Evolutionary conservation across 2,888 invertebrate genomes (phyloP), one percentile per base, ranked within the genome.

Genomic region (Pyrrhia umbra): DNA sequence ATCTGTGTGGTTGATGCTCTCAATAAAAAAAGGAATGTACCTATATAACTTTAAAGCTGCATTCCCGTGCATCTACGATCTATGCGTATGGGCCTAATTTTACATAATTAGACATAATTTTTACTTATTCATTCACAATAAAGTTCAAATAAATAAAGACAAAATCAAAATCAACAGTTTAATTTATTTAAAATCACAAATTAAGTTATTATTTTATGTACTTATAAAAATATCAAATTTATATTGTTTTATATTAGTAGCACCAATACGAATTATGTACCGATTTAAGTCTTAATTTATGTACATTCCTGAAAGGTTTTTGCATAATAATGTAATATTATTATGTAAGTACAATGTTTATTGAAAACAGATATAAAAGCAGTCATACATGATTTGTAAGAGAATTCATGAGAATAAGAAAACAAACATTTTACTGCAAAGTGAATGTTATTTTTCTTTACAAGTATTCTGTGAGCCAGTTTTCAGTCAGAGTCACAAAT

Each of bases 241-340:
- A 49, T 30, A 47, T 51, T 52, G 27, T 55, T 77, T 75, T 68
- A 68, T 49, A 67, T 42, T 61, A 79, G 66, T 88, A 88, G 88
- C 88, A 88, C 88, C 88, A 85, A 81, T 78, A 73, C 59, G 62
- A 74, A 81, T 74, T 80, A 82, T 75, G 78, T 82, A 37, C 6
- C 6, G n/a, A 72, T 65, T 51, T 61, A 75, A 77, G 71, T 81
- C 81, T 81, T 72, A 47, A 45, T 69, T 62, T 65, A 68, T 60
- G 54, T 68, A 68, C 52, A 68, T 67, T 63, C 27, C 68, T 73
- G 68, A 59, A 45, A 30, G 9, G 59, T 54, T 23, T 42, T 27
- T 56, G 16, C 42, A 47, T 50, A 54, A 16, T 51, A 46, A 9
- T 30, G n/a, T 23, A n/a, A 25, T 40, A 23, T 51, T 34, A 34